Evolutionary conservation across 2,888 invertebrate genomes (phyloP).

Genomic region (Caenorhabditis doughertyi): DNA sequence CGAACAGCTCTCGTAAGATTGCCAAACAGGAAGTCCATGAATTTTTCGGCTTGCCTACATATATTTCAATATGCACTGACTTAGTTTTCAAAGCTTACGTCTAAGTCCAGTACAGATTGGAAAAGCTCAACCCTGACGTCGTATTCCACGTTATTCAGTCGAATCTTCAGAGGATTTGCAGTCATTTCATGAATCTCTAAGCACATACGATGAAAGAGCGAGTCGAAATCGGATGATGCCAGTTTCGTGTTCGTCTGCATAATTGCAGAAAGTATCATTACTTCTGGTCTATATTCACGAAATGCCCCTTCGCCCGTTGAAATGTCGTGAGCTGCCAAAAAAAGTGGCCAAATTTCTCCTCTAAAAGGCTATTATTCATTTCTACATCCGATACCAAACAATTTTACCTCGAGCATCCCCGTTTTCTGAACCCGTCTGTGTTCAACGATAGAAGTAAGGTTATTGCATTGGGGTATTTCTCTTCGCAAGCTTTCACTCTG

Average conservation of each 20-base stretch:
- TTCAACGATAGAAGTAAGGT: neutral
- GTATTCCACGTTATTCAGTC: neutral
- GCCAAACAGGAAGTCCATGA: neutral
- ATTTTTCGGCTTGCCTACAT: neutral
- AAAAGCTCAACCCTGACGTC: neutral
- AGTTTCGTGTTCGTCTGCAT: neutral
- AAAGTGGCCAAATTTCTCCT: slow-evolving; percentile 25
- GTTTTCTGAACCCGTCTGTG: slow-evolving; percentile 5
- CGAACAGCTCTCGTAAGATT: neutral
- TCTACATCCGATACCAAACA: neutral
- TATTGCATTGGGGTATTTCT: neutral
- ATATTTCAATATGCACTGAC: neutral
- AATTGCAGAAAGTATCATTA: neutral
- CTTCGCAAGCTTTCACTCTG: neutral
- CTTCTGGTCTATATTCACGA: neutral
- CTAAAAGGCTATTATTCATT: neutral
- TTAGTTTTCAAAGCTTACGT: neutral
- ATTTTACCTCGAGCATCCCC: slow-evolving; percentile 7
- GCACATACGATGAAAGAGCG: slow-evolving; percentile 1
- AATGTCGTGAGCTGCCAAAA: slow-evolving; percentile 1
- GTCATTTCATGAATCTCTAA: neutral
- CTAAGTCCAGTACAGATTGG: neutral
- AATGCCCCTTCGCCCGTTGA: neutral
- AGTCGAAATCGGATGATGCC: neutral
- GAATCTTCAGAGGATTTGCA: neutral